These are phyloP conservation scores for Rhinogobius similis DNA, from an alignment of 2,113 vertebrate species.

Conservation along the genomic window DNA sequence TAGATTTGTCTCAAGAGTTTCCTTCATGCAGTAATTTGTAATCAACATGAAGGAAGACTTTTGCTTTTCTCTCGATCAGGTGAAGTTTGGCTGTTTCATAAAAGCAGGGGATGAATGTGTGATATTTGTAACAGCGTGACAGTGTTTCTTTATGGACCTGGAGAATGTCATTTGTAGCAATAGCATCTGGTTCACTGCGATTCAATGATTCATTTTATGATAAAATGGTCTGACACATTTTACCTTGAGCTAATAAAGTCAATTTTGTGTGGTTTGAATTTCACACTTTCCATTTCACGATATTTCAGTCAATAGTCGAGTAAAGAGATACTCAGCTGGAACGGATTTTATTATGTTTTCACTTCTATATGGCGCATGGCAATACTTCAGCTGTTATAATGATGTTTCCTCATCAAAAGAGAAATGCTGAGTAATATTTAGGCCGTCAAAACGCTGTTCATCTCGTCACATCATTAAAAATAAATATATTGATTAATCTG, in stretches of 20 bases:
- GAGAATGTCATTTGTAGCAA: neutral
- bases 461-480: too few species aligned
- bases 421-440: too few species aligned
- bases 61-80: too few species aligned
- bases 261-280: neutral
- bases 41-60: too few species aligned
- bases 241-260: neutral
- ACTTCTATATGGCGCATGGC: too few species aligned
- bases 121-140: neutral
- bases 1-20: too few species aligned
- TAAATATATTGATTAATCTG: too few species aligned
- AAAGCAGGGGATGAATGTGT: neutral
- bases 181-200: neutral
- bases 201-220: neutral
- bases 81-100: neutral
- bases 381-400: too few species aligned
- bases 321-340: neutral
- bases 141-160: neutral
- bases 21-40: too few species aligned
- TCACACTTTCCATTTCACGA: neutral
- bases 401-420: too few species aligned
- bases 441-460: too few species aligned
- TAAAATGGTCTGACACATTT: neutral
- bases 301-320: neutral
- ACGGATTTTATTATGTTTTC: neutral